A percentile compares a stretch with the other conserved stretches of the same genome.
Conservation (phyloP, 2,888 invertebrate genomes). For the Diogma glabrata region DNA sequence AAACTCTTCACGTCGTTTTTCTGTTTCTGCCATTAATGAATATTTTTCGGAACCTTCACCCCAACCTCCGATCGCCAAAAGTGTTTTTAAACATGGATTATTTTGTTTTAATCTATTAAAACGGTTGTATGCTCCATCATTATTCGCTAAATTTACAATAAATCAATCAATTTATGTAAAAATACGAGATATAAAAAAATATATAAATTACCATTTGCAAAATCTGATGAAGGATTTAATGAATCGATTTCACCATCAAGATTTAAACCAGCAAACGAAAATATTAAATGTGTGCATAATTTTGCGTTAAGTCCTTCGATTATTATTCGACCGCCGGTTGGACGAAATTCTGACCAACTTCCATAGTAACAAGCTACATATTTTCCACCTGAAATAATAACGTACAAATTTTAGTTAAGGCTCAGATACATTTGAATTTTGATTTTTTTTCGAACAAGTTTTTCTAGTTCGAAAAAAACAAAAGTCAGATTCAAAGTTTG, state of each 20-base stretch:
- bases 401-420: too few species aligned
- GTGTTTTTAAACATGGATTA: conserved; percentile 35
- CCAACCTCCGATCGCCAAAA: conserved; percentile 41
- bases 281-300: conserved; percentile 42
- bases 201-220: conserved; percentile 27
- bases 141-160: background rate
- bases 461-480: too few species aligned
- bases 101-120: conserved; percentile 34
- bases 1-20: conserved; percentile 32
- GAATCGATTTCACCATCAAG: conserved; percentile 34
- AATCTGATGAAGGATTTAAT: conserved; percentile 33
- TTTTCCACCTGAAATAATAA: conserved; percentile 5
- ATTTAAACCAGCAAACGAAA: conserved; percentile 41
- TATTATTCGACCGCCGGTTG: conserved; percentile 32
- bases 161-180: background rate
- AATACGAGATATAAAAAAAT: conserved; percentile 6
- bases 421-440: too few species aligned
- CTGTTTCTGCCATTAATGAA: conserved; percentile 35
- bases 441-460: too few species aligned
- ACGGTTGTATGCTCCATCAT: conserved; percentile 27
- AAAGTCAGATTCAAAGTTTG: too few species aligned
- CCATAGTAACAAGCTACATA: conserved; percentile 39
- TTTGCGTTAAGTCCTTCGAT: conserved; percentile 37
- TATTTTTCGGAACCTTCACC: conserved; percentile 38
- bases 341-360: conserved; percentile 39